Evolutionary conservation across 2,797 vertebrate species (phyloP).

Genomic region (Trematocara caparti): DNA sequence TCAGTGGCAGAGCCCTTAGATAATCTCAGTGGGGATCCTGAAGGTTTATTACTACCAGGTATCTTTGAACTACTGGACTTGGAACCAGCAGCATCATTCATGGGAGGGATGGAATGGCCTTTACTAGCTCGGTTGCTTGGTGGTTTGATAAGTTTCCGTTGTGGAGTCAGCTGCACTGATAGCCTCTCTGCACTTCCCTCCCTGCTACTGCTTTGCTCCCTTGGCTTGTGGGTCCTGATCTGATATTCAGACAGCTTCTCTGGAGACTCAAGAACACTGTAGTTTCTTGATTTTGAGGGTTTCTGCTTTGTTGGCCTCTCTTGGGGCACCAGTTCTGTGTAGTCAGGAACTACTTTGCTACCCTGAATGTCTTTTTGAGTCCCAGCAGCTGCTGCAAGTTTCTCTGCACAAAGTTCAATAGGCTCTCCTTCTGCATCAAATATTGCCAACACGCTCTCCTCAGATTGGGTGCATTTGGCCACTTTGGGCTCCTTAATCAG

Average conservation of each 20-base stretch:
- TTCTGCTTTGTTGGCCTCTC: constrained; percentile 73
- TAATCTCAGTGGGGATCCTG: constrained; percentile 76
- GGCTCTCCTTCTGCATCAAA: constrained; percentile 85
- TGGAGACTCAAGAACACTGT: constrained; percentile 65
- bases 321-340: constrained; percentile 72
- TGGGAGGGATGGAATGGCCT: constrained; percentile 62
- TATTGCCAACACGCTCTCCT: constrained; percentile 81
- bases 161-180: constrained; percentile 62
- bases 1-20: constrained; percentile 57
- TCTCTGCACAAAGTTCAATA: constrained; percentile 81
- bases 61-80: constrained; percentile 81
- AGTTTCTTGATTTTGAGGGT: constrained; percentile 66
- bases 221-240: constrained; percentile 20
- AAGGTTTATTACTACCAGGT: constrained; percentile 76
- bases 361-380: constrained; percentile 65
- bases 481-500: constrained; percentile 79
- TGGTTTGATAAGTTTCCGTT: constrained; percentile 76
- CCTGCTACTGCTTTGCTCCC: constrained; percentile 39
- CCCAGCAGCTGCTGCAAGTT: constrained; percentile 60
- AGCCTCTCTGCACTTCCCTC: constrained; percentile 59
- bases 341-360: constrained; percentile 52
- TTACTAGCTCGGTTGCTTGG: constrained; percentile 57
- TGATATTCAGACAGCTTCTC: constrained; percentile 73
- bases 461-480: constrained; percentile 80
- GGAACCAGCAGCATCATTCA: constrained; percentile 53